Base-by-base conservation (phyloP, 2,888 invertebrate species). In the Drosophila ezoana region DNA sequence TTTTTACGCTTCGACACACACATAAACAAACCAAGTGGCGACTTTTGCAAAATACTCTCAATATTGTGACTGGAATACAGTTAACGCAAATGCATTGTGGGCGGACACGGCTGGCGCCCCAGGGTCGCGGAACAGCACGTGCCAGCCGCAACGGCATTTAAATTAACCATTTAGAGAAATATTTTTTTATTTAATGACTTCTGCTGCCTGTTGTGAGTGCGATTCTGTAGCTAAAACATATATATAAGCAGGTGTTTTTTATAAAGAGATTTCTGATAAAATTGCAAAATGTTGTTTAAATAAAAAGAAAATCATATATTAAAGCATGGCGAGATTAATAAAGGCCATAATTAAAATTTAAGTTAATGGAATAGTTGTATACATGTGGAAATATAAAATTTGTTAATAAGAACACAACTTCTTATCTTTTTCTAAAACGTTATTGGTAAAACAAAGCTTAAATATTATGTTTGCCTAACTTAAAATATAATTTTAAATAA, bases 1-100 rank as follows among this genome's bases (percentile, higher is more conserved):
- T 81, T 87, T 84, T 84, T 72, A 84, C 74, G 81, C 87, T 72
- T 87, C 81, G 75, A 67, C 81, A 72, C 57, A 87, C 74, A 77
- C 79, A 87, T 84, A 87, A 85, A 85, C 84, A 81, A 81, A 69
- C 71, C 75, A 67, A 72, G 65, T 16, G 56, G 63, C 66, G 81
- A 70, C 74, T 73, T 60, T 61, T 51, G 60, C 65, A 66, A 56
- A 80, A 76, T 78, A 64, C 71, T 43, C 81, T 48, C 74, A 78
- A 74, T 80, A 79, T 66, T 86, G 79, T 80, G 74, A 76, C 72
- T 72, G 65, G 76, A 85, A 83, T 78, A 80, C 68, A 41, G 68
- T 72, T 61, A 73, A 72, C 66, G 38, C 35, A 41, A 28, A 52
- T 47, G 44, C 18, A 16, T 28, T 28, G 33, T 18, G 53, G 28